Evolutionary conservation across 2,888 invertebrate genomes (phyloP).

Genomic region (Sepioteuthis lessoniana): DNA sequence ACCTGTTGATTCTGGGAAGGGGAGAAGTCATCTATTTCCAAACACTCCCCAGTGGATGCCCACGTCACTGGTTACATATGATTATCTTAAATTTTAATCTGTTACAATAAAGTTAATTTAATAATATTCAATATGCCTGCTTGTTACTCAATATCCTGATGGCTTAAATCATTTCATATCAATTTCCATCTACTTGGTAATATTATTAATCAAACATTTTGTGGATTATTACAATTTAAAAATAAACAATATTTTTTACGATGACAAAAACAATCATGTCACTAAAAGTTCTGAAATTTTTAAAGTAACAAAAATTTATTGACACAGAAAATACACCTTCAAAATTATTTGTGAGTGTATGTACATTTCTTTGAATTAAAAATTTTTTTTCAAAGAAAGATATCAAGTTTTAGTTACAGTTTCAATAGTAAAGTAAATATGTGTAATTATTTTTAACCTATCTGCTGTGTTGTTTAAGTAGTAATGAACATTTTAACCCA

Average conservation of each 20-base stretch:
- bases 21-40: no score
- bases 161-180: not conserved
- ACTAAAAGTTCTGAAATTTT: not conserved
- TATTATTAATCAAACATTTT: not conserved
- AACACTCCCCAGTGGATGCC: no score
- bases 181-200: not conserved
- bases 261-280: not conserved
- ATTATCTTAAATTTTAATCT: not conserved
- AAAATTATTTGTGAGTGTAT: not conserved
- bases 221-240: not conserved
- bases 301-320: not conserved
- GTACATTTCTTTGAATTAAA: not conserved
- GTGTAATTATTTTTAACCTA: slow-evolving; percentile 14
- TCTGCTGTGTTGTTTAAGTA: slow-evolving; percentile 6
- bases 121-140: not conserved
- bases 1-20: no score
- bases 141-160: not conserved
- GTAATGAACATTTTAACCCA: not conserved
- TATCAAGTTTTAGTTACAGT: not conserved
- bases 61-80: no score
- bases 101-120: not conserved
- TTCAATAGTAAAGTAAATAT: not conserved
- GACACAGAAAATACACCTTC: not conserved
- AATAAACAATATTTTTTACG: not conserved
- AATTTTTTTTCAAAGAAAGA: not conserved